Percentiles rank a stretch among this genome's conserved stretches.
Conservation (phyloP, 1,140 invertebrate species). For the Heliconius melpomene region DNA sequence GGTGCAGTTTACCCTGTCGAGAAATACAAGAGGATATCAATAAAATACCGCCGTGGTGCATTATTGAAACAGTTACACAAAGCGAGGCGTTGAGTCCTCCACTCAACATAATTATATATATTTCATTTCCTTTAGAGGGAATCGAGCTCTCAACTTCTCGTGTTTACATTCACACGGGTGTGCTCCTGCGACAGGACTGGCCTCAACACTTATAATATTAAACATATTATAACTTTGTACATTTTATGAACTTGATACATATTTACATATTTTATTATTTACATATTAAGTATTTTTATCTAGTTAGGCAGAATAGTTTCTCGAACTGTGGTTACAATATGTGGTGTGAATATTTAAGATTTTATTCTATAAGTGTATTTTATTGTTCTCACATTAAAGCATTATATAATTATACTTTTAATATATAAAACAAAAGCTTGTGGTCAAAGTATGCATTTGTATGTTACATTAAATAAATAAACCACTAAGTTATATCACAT, state of each 20-base stretch:
- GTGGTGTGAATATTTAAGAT: not conserved
- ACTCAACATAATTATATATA: too few relatives aligned
- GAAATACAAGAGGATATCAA: not conserved
- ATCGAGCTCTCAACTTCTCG: too few relatives aligned
- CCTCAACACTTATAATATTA: too few relatives aligned
- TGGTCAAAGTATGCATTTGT: not conserved
- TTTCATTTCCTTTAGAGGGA: too few relatives aligned
- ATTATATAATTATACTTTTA: not conserved
- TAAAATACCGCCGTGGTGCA: not conserved
- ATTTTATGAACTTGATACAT: too few relatives aligned
- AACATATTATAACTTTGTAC: too few relatives aligned
- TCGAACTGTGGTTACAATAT: not conserved
- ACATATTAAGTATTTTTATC: not conserved
- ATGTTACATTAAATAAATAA: not conserved
- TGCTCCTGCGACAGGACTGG: too few relatives aligned
- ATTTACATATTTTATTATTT: not conserved
- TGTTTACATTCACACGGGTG: too few relatives aligned
- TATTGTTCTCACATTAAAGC: not conserved
- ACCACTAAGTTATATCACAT: not conserved
- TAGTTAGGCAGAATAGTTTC: not conserved
- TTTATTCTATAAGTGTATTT: not conserved
- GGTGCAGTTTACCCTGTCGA: slow-evolving; percentile 60
- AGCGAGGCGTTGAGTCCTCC: too few relatives aligned
- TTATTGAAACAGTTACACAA: too few relatives aligned
- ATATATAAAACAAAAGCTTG: slow-evolving; percentile 4